phyloP scores from a whole-genome alignment of 2,797 vertebrate genomes.

The Gadopsis bispinosus region DNA sequence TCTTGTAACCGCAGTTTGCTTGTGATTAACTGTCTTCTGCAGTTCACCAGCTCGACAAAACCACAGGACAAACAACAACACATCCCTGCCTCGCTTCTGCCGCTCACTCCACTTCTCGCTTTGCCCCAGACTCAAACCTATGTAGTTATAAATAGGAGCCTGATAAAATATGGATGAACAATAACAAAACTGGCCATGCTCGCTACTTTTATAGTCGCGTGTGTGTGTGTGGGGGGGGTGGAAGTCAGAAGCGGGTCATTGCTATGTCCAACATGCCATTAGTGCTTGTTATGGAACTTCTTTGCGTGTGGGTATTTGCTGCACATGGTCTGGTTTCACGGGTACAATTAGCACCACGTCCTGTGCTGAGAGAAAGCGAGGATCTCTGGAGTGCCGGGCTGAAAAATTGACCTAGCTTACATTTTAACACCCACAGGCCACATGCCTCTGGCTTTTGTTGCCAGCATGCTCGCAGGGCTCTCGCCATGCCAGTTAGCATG shows the following conservation, averaged over 20 bases:
- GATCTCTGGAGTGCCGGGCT: slow-evolving; percentile 45
- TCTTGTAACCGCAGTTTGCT: slow-evolving; percentile 23
- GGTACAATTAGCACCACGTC: slow-evolving; percentile 60
- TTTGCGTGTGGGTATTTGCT: slow-evolving; percentile 49
- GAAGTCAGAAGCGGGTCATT: slow-evolving; percentile 44
- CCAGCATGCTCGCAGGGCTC: slow-evolving; percentile 48
- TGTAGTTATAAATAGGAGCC: slow-evolving; percentile 76
- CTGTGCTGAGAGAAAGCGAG: slow-evolving; percentile 47
- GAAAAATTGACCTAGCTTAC: slow-evolving; percentile 71
- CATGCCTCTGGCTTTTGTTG: slow-evolving; percentile 63
- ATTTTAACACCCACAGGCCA: slow-evolving; percentile 67
- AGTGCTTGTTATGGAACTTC: slow-evolving; percentile 54
- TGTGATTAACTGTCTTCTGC: slow-evolving; percentile 28
- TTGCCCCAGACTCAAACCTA: slow-evolving; percentile 56
- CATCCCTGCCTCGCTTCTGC: slow-evolving; percentile 11
- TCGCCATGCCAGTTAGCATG: slow-evolving; percentile 59
- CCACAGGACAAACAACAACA: background rate
- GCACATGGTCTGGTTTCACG: slow-evolving; percentile 64
- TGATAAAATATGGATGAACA: slow-evolving; percentile 81
- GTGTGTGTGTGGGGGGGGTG: slow-evolving; percentile 32
- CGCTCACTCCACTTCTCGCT: slow-evolving; percentile 24
- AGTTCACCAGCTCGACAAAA: slow-evolving; percentile 30
- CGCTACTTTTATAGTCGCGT: slow-evolving; percentile 45
- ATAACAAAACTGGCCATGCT: slow-evolving; percentile 69
- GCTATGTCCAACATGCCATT: slow-evolving; percentile 46